Evolutionary conservation across 2,113 vertebrate species (phyloP), one percentile per base, ranked within the genome.

Genomic region (Peromyscus polionotus): DNA sequence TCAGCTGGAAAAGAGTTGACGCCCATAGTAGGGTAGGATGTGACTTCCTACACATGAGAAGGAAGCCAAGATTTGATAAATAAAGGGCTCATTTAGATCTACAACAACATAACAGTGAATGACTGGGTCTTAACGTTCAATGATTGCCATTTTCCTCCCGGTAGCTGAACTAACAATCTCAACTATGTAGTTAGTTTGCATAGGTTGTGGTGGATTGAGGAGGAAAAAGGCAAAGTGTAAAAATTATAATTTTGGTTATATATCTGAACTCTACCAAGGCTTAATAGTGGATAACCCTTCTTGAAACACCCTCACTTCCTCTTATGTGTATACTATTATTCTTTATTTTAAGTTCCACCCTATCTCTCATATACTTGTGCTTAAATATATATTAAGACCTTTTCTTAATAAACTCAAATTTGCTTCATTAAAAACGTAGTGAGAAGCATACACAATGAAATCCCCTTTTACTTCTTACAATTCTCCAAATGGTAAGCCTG

Each of bases 51-150:
- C 12, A 48, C 39, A 28, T 24, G 63, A 75, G 68, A 94, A 87
- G 70, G 73, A 90, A 94, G 57, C 36, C 67, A 70, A 79, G 54
- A 70, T 90, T 85, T 54, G 61, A 22, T 61, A 94, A 93, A 93
- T 76, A 67, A 87, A 94, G 33, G 0, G 20, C 65, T 94, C 72
- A 73, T 94, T 95, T 95, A 93, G 67, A 76, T 67, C 76, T 75
- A 68, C 85, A 42, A 90, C 36, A 96, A 93, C 91, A 4, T 57
- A 79, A 87, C 7, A 61, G 39, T 73, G 20, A 95, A 24, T n/a
- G 19, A 33, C 70, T 93, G 22, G 57, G 45, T 28, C 54, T 36
- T 79, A 68, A 26, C 24, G 28, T 39, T 94, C 63, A 57, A 28
- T 87, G 68, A 33, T 93, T 93, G 54, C 89, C 76, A 59, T 42